Evolutionary conservation across 2,113 vertebrate species (phyloP).

Genomic region (Corythornis cristatus): DNA sequence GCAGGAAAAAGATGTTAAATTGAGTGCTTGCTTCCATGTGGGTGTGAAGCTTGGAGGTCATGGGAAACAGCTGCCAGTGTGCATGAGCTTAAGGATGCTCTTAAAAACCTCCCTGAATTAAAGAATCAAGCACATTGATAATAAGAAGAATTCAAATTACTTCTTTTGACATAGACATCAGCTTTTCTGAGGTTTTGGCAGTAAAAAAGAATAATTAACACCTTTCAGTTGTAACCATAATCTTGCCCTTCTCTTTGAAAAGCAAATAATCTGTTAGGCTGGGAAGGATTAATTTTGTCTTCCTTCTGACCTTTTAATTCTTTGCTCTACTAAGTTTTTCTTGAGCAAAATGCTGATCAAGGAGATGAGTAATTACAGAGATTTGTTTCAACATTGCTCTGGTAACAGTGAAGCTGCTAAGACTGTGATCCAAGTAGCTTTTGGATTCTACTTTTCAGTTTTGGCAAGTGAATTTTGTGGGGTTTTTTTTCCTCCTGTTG

Average conservation of each 20-base stretch:
- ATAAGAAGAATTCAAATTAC: background rate
- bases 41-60: background rate
- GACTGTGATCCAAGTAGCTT: background rate
- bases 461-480: background rate
- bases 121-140: background rate
- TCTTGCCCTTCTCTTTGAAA: background rate
- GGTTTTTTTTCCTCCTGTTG: background rate
- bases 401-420: background rate
- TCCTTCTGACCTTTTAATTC: background rate
- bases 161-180: background rate
- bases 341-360: background rate
- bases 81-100: background rate
- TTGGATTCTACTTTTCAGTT: background rate
- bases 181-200: background rate
- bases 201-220: background rate
- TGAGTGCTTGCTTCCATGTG: background rate
- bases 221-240: background rate
- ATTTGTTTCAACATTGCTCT: background rate
- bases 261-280: accelerated
- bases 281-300: background rate
- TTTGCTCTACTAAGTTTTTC: background rate
- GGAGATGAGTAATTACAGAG: background rate
- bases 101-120: background rate
- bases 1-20: background rate
- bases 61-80: background rate